phyloP scores from a whole-genome alignment of 1,140 invertebrate genomes.

The Homarus americanus region DNA sequence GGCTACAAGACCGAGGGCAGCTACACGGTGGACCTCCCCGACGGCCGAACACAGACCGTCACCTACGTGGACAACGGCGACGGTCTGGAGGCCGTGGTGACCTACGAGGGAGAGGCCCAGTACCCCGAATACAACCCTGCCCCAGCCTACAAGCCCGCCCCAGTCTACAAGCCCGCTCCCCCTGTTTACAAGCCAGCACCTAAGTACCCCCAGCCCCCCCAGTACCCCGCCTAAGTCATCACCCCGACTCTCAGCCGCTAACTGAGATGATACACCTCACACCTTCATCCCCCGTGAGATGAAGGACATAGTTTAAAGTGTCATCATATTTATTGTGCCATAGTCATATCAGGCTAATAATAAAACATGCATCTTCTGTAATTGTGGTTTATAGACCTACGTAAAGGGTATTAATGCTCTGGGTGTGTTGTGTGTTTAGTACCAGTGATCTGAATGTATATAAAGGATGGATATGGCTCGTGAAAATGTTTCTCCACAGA shows the following conservation, averaged over 20 bases:
- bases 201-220: not conserved
- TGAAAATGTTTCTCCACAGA: too few relatives aligned
- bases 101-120: conserved; percentile 46
- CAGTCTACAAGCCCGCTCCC: conserved; percentile 22
- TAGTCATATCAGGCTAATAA: not conserved
- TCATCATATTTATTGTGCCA: conserved; percentile 24
- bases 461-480: too few relatives aligned
- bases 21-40: conserved; percentile 49
- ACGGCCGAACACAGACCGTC: conserved; percentile 51
- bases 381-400: too few relatives aligned
- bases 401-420: too few relatives aligned
- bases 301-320: not conserved
- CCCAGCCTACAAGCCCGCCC: conserved; percentile 29
- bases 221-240: not conserved
- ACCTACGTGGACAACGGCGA: conserved; percentile 50
- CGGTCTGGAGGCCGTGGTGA: conserved; percentile 44
- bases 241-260: not conserved
- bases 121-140: conserved; percentile 22
- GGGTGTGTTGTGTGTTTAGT: too few relatives aligned
- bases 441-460: too few relatives aligned
- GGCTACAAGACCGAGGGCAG: conserved; percentile 44
- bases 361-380: conserved; percentile 21
- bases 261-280: not conserved
- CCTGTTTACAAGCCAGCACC: conserved; percentile 18
- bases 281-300: not conserved